Conservation (phyloP, 1,140 invertebrate species). For the Neuroterus valhalla region DNA sequence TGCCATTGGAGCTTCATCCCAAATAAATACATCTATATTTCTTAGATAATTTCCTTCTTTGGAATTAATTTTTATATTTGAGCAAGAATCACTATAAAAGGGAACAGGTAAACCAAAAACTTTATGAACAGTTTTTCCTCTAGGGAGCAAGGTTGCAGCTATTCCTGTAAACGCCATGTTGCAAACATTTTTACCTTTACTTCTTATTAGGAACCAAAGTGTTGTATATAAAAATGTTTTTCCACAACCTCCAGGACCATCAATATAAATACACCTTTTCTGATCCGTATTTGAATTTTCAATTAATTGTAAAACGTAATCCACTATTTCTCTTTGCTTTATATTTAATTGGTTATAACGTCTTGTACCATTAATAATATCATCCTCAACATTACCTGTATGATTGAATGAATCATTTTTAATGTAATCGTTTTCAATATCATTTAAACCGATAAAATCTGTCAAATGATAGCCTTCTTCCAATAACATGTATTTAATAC, state of each 20-base stretch:
- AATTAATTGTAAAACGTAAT: slow-evolving; percentile 15
- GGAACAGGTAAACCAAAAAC: slow-evolving; percentile 42
- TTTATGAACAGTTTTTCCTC: slow-evolving; percentile 34
- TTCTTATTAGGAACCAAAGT: slow-evolving; percentile 40
- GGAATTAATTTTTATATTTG: slow-evolving; percentile 56
- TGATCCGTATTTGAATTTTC: background rate
- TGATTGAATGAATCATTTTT: background rate
- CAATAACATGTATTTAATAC: too few relatives aligned
- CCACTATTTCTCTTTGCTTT: slow-evolving; percentile 34
- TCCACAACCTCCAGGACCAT: slow-evolving; percentile 50
- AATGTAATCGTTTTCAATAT: background rate
- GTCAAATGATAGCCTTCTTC: background rate
- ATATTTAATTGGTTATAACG: slow-evolving; percentile 35
- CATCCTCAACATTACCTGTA: background rate
- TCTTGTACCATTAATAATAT: background rate
- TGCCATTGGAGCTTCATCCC: slow-evolving; percentile 49
- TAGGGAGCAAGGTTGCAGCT: background rate
- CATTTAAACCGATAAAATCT: background rate
- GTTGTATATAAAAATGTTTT: slow-evolving; percentile 51
- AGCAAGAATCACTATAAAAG: slow-evolving; percentile 32
- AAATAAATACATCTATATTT: too few relatives aligned
- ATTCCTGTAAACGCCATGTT: slow-evolving; percentile 43
- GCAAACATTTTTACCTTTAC: slow-evolving; percentile 37
- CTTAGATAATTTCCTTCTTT: too few relatives aligned
- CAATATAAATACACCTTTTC: slow-evolving; percentile 43